Conservation (phyloP, 2,888 invertebrate species). For the Dusona sp. region DNA sequence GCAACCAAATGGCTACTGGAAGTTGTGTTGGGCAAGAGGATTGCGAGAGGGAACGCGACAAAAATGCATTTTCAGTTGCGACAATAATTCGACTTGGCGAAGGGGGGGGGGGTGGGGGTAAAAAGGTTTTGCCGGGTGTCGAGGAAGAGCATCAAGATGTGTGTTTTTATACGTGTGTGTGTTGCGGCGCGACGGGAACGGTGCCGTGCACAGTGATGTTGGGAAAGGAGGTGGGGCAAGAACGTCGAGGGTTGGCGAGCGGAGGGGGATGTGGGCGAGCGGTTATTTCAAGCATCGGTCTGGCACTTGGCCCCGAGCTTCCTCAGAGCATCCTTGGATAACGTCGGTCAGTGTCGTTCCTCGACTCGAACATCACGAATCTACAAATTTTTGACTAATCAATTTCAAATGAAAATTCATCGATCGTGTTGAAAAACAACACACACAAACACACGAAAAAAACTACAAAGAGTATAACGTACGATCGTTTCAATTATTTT, state of each 20-base stretch:
- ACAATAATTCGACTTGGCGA: slow-evolving; percentile 10
- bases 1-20: slow-evolving; percentile 4
- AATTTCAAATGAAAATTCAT: neutral
- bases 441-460: too few species aligned
- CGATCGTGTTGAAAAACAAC: neutral
- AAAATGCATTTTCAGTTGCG: slow-evolving; percentile 51
- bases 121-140: slow-evolving; percentile 37
- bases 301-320: slow-evolving; percentile 83
- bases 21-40: neutral
- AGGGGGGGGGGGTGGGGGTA: slow-evolving; percentile 31
- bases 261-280: slow-evolving; percentile 79
- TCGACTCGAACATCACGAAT: slow-evolving; percentile 69
- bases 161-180: slow-evolving; percentile 20
- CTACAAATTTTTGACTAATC: slow-evolving; percentile 28
- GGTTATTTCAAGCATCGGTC: slow-evolving; percentile 83
- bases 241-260: slow-evolving; percentile 79
- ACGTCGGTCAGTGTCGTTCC: slow-evolving; percentile 72
- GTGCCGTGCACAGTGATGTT: slow-evolving; percentile 35
- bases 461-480: neutral
- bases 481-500: neutral
- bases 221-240: slow-evolving; percentile 73
- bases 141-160: slow-evolving; percentile 71
- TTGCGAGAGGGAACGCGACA: neutral
- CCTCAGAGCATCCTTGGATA: slow-evolving; percentile 76
- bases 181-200: slow-evolving; percentile 43